These are phyloP conservation scores for Sinocyclocheilus anophthalmus DNA, from an alignment of 2,113 vertebrate genomes.

Conservation along the genomic window DNA sequence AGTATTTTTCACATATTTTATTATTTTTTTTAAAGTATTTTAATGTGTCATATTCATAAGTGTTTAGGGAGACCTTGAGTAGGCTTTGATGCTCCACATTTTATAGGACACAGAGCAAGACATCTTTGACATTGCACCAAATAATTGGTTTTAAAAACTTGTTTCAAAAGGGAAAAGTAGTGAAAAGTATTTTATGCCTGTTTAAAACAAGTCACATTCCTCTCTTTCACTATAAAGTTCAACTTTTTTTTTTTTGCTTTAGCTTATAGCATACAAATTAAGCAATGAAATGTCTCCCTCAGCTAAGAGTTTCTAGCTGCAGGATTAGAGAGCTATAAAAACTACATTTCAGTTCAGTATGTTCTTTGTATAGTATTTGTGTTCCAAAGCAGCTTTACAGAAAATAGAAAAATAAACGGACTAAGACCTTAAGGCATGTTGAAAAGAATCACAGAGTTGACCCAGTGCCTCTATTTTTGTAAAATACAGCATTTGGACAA, in stretches of 20 bases:
- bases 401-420: background rate
- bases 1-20: background rate
- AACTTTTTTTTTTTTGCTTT: background rate
- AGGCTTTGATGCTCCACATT: background rate
- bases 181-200: background rate
- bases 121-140: background rate
- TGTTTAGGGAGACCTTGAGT: background rate
- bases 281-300: background rate
- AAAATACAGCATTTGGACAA: background rate
- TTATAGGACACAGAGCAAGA: background rate
- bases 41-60: background rate
- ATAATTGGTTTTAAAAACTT: background rate
- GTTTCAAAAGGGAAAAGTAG: background rate
- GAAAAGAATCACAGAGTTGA: background rate
- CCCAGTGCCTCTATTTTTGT: background rate
- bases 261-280: background rate
- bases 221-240: background rate
- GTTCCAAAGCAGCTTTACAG: constrained; percentile 10
- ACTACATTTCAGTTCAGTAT: background rate
- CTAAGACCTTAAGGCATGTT: background rate
- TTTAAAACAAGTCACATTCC: background rate
- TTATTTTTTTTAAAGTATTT: background rate
- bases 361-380: background rate
- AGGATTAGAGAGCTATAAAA: background rate
- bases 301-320: background rate